Conservation (phyloP, 2,888 invertebrate genomes). For the Eurois occulta region DNA sequence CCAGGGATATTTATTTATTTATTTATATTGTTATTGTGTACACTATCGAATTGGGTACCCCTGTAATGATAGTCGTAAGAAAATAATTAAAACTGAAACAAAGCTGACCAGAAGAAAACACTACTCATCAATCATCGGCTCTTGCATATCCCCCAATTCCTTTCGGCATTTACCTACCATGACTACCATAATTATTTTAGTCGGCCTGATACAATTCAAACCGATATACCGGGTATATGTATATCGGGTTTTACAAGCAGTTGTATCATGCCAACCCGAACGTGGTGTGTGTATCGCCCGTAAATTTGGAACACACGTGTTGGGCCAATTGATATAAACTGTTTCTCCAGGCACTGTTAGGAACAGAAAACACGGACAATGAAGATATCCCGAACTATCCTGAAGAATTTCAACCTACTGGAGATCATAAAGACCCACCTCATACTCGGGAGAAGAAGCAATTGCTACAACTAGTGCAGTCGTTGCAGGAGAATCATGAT, state of each 20-base stretch:
- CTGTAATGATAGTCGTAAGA: not conserved
- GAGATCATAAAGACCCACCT: slow-evolving; percentile 76
- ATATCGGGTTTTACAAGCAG: not conserved
- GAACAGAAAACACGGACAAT: slow-evolving; percentile 70
- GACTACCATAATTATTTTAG: not conserved
- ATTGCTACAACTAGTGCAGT: slow-evolving; percentile 87
- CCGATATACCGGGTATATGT: no score
- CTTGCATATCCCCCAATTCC: not conserved
- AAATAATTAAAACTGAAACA: not conserved
- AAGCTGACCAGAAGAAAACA: not conserved
- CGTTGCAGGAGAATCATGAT: slow-evolving; percentile 90
- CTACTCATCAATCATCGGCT: not conserved
- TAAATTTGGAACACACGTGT: not conserved
- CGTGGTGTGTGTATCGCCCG: not conserved
- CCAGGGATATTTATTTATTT: no score
- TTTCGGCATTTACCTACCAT: not conserved
- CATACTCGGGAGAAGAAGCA: slow-evolving; percentile 82
- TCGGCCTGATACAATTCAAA: not conserved
- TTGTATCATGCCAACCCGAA: no score
- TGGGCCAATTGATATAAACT: not conserved
- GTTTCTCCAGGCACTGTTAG: slow-evolving; percentile 79
- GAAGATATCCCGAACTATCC: slow-evolving; percentile 62
- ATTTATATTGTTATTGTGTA: not conserved
- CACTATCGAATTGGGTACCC: not conserved
- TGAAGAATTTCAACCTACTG: slow-evolving; percentile 66